Conservation (phyloP, 1,140 invertebrate species). For the Hyphantria cunea region DNA sequence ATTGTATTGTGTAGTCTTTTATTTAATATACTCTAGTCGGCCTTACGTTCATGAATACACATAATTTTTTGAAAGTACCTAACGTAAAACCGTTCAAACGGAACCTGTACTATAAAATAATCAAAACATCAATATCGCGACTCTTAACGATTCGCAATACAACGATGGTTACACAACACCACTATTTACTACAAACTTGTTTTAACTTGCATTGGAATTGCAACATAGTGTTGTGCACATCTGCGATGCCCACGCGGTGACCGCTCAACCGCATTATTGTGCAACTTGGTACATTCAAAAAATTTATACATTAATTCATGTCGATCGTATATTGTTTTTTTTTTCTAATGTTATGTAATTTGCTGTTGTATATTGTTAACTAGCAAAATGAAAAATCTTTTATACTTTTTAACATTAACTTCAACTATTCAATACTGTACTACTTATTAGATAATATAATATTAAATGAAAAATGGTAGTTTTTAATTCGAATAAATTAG, state of each 20-base stretch:
- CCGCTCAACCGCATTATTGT: slow-evolving; percentile 21
- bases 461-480: no score
- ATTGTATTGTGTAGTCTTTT: no score
- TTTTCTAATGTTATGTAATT: slow-evolving; percentile 1
- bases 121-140: slow-evolving; percentile 7
- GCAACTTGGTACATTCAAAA: slow-evolving; percentile 20
- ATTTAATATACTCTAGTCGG: no score
- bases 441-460: no score
- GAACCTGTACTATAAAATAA: slow-evolving; percentile 19
- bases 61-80: no score
- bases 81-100: not conserved
- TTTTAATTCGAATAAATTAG: no score
- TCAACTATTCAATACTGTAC: no score
- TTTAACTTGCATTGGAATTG: slow-evolving; percentile 33
- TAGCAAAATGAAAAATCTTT: not conserved
- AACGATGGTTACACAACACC: slow-evolving; percentile 22
- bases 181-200: slow-evolving; percentile 26
- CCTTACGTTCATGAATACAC: no score
- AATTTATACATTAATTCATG: slow-evolving; percentile 19
- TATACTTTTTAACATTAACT: no score
- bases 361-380: slow-evolving; percentile 5
- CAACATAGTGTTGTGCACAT: slow-evolving; percentile 28
- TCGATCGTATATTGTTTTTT: slow-evolving; percentile 15
- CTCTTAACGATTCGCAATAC: slow-evolving; percentile 23
- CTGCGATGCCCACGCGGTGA: slow-evolving; percentile 14